Evolutionary conservation across 2,888 invertebrate genomes (phyloP), one percentile per base, ranked within the genome.

Genomic region (Apocheima hispidaria): DNA sequence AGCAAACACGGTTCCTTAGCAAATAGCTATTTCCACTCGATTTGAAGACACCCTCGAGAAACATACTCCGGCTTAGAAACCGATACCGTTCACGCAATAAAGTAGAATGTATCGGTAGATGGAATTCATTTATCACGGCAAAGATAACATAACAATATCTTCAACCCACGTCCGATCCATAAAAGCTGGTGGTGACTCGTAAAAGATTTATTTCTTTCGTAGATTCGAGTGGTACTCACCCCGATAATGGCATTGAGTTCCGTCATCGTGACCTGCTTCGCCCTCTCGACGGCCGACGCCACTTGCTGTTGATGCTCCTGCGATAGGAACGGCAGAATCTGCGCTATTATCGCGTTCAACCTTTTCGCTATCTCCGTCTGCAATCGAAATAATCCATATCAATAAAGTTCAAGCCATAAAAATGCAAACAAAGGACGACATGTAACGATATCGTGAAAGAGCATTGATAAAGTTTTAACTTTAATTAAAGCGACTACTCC

Each of bases 301-400:
- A 98, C 98, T 93, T 98, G 97, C 93, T 97, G 97, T 87, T 98
- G 98, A 84, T 96, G 96, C 88, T 96, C 98, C 92, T 96, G 96
- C 50, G 97, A 97, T 76, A 99, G 94, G 90, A 97, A 98, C 77
- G 98, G 98, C 87, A 98, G 95, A 82, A 98, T 96, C 94, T 98
- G 98, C 77, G 96, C 97, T 87, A 98, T 97, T 84, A 98, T 98
- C 75, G 97, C 97, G 88, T 97, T 98, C 88, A 98, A 93, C 87
- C 98, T 94, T 94, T 98, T 99, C 74, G 97, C 97, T 86, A 98
- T 98, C 94, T 99, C 98, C 93, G 98, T 97, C 97, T 98, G 95
- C 59, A 96, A 95, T 68, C 73, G 74, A 78, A 69, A 71, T 74
- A 63, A 63, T 9, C 16, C 51, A 60, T 63, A 70, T 61, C 67